Evolutionary conservation across 1,140 invertebrate species (phyloP).

Genomic region (Cyrtorhinus lividipennis): DNA sequence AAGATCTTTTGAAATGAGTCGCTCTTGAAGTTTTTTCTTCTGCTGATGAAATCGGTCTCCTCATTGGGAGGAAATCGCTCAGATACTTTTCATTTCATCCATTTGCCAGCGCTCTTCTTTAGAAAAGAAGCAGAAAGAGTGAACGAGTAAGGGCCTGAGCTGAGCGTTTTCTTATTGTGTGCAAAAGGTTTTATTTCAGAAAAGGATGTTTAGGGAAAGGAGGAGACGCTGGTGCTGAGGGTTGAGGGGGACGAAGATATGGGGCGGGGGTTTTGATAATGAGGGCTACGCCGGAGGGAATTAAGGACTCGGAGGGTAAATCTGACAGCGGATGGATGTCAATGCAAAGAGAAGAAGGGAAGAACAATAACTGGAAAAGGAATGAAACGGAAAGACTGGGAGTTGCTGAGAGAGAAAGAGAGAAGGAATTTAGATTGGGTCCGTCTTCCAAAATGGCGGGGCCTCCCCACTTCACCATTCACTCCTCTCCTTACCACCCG

Average conservation of each 20-base stretch:
- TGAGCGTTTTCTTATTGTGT: not conserved
- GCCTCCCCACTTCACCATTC: constrained; percentile 2
- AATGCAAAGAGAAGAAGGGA: not conserved
- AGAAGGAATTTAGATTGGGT: constrained; percentile 23
- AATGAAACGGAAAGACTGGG: not conserved
- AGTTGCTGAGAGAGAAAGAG: constrained; percentile 18
- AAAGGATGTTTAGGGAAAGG: constrained; percentile 3
- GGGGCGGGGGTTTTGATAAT: constrained; percentile 8
- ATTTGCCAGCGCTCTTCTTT: not conserved
- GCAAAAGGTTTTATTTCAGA: constrained; percentile 7
- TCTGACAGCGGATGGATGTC: constrained; percentile 9
- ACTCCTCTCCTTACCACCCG: no score
- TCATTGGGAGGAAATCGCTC: not conserved
- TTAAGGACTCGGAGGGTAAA: constrained; percentile 3
- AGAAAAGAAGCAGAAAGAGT: not conserved
- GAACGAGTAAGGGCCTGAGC: no score
- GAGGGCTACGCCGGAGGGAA: constrained; percentile 7
- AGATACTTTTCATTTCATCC: not conserved
- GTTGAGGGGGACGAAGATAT: no score
- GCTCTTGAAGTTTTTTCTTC: no score
- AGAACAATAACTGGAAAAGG: constrained; percentile 4
- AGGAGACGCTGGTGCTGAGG: no score
- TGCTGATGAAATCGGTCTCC: not conserved
- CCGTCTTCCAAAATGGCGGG: constrained; percentile 19
- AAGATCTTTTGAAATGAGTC: not conserved